Conservation (phyloP, 1,140 invertebrate species). For the Heterodera schachtii region DNA sequence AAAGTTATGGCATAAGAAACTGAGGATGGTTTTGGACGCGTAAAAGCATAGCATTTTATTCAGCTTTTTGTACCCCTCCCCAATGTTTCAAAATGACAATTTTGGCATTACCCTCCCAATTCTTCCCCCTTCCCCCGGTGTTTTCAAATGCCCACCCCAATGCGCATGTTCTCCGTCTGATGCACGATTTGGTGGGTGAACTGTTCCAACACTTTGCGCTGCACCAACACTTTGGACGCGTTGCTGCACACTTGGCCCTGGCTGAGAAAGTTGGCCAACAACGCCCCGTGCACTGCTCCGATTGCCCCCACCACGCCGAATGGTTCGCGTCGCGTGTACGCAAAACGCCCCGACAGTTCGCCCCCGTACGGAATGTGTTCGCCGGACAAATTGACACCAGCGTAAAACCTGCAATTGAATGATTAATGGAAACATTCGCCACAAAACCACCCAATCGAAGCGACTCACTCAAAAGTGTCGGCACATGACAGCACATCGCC, state of each 20-base stretch:
- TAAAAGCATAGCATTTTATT: too few species aligned
- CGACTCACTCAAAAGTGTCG: constrained; percentile 60
- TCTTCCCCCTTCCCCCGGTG: too few species aligned
- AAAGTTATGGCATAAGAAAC: too few species aligned
- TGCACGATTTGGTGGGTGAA: constrained; percentile 66
- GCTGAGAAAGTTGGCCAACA: constrained; percentile 72
- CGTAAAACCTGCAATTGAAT: constrained; percentile 29
- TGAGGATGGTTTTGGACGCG: too few species aligned
- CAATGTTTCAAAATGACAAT: too few species aligned
- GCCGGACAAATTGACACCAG: constrained; percentile 48
- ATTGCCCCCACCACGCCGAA: constrained; percentile 68
- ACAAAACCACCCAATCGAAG: too few species aligned
- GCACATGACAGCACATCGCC: constrained; percentile 61
- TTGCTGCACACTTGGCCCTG: constrained; percentile 72
- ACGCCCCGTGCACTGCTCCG: constrained; percentile 71
- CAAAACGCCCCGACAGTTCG: constrained; percentile 38
- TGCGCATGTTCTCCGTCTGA: constrained; percentile 61
- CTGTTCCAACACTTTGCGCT: constrained; percentile 64
- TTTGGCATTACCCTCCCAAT: too few species aligned
- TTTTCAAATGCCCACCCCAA: too few species aligned
- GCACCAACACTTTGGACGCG: constrained; percentile 71
- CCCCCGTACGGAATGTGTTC: constrained; percentile 49
- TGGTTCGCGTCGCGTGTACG: constrained; percentile 68
- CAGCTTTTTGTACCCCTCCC: too few species aligned
- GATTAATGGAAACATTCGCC: too few species aligned